Conservation (phyloP, 2,888 invertebrate species). For the Emesis furor region DNA sequence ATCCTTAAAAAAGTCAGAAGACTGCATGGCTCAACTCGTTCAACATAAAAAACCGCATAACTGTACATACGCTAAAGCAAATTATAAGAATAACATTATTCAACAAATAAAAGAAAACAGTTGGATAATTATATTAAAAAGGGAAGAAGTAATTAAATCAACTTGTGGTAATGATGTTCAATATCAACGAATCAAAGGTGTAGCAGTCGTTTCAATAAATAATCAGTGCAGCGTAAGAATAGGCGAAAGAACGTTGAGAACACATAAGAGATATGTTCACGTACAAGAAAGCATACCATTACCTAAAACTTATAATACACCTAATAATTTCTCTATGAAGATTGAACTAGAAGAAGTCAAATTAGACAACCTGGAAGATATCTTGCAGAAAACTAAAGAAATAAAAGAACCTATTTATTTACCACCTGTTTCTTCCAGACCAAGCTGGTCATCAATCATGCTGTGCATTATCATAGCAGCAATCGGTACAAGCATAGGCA, state of each 20-base stretch:
- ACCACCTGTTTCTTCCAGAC: too few relatives aligned
- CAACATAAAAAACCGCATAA: slow-evolving; percentile 30
- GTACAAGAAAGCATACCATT: slow-evolving; percentile 63
- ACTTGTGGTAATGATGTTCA: slow-evolving; percentile 58
- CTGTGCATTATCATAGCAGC: too few relatives aligned
- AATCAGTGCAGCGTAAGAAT: too few relatives aligned
- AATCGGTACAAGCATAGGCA: too few relatives aligned
- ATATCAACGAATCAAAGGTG: slow-evolving; percentile 67
- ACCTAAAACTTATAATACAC: slow-evolving; percentile 56
- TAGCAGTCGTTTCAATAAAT: slow-evolving; percentile 40
- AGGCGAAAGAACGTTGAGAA: slow-evolving; percentile 41
- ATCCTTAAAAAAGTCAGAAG: neutral
- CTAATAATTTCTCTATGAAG: slow-evolving; percentile 39
- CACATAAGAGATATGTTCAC: slow-evolving; percentile 60
- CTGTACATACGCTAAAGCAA: slow-evolving; percentile 33
- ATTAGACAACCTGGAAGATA: slow-evolving; percentile 51
- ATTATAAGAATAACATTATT: slow-evolving; percentile 59
- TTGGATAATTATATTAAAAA: slow-evolving; percentile 72
- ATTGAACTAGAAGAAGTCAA: slow-evolving; percentile 53
- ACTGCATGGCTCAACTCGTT: slow-evolving; percentile 38
- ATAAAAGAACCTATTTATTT: neutral
- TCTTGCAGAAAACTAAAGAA: slow-evolving; percentile 42
- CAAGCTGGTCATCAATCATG: too few relatives aligned
- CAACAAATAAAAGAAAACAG: slow-evolving; percentile 74
- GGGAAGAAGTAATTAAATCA: slow-evolving; percentile 58